phyloP scores from a whole-genome alignment of 92 coral and sea anemone genomes.

The Epizoanthus ramosus region DNA sequence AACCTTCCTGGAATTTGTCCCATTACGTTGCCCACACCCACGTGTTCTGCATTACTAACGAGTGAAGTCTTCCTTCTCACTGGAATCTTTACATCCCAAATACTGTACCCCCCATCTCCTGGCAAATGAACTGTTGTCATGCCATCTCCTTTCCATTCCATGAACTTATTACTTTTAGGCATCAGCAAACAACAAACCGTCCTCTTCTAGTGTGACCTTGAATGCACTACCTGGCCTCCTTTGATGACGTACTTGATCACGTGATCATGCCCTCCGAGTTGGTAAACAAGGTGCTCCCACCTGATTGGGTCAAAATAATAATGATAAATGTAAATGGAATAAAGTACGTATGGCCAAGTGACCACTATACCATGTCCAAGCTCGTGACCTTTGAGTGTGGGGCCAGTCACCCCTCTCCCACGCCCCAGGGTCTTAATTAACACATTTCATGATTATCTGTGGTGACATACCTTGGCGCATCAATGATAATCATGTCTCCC shows the following conservation, averaged over 20 bases:
- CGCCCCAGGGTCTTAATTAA: no score
- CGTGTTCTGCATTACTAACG: no score
- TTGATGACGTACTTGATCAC: constrained; percentile 89
- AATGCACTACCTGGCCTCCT: constrained; percentile 72
- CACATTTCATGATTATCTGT: no score
- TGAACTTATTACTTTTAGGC: not conserved
- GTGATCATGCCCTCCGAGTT: constrained; percentile 91
- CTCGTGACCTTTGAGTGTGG: constrained; percentile 89
- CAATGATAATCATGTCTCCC: constrained; percentile 87
- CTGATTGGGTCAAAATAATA: constrained; percentile 37
- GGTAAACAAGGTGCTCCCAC: constrained; percentile 97
- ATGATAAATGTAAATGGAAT: no score
- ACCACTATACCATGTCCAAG: constrained; percentile 1
- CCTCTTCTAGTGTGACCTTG: constrained; percentile 30
- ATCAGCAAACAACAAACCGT: not conserved
- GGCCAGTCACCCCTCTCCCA: constrained; percentile 53
- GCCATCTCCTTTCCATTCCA: not conserved
- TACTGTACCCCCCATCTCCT: no score
- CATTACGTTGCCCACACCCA: no score
- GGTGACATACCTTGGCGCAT: no score
- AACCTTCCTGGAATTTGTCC: no score
- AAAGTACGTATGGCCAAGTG: constrained; percentile 74
- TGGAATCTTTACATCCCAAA: no score
- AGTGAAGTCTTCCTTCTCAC: no score
- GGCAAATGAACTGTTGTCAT: no score